Base-by-base conservation (phyloP, 2,797 vertebrate species). In the Spinus olivaceus region DNA sequence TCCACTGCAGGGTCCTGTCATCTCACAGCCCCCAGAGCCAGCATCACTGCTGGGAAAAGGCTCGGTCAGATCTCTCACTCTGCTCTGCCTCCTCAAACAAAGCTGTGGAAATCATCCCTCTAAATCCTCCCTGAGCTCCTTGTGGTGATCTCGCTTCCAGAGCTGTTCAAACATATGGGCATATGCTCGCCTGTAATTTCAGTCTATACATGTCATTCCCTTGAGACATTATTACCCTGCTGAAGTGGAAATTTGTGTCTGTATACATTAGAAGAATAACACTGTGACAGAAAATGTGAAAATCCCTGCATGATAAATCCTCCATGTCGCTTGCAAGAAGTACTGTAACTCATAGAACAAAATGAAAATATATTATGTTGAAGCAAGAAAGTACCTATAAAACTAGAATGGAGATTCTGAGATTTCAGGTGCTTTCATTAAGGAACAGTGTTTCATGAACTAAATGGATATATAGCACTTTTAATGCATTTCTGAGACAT, bases 101-200 rank as follows among this genome's bases (percentile, higher is more conserved):
- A 71, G 64, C 86, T 85, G 81, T 89, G 92, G 71, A 94, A 95
- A 91, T 92, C 92, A 95, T 71, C 81, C 84, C 59, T 53, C 86
- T 92, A 94, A 95, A 97, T 94, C 93, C 92, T 53, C 65, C 65
- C 71, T 89, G 88, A 96, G 92, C 37, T 22, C 86, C 86, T 87
- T 35, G 67, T 2, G 1, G 30, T 42, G 64, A 93, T 93, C 71
- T 88, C 10, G 1, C 65, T 82, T 27, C 24, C 94, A 89, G 81
- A 80, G 92, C 92, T 90, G 51, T 61, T 82, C 83, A 92, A 93
- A 87, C 95, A 95, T 87, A 93, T 44, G 91, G 88, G 67, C 94
- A 37, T 27, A 69, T 27, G 30, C 76, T 70, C 32, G 28, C 37
- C 37, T 74, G 70, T 21, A 69, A 69, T 83, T 86, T 65, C 47